Percentiles rank a stretch among this genome's conserved stretches.
These are phyloP conservation scores for Cantharis nigra DNA, from an alignment of 2,888 invertebrate genomes.

Conservation along the genomic window DNA sequence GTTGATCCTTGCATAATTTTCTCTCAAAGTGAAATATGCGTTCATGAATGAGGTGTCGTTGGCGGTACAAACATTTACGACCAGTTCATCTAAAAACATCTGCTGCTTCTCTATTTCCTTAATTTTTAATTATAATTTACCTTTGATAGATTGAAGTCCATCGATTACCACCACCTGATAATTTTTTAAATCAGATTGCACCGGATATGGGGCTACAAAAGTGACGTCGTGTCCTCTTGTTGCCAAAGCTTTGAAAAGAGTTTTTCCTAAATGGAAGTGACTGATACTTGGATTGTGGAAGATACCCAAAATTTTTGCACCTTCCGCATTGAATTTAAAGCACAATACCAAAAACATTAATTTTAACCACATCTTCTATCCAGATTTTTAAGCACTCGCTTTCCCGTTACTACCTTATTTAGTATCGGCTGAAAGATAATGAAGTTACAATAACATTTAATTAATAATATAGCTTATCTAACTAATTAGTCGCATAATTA, in stretches of 20 bases:
- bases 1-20: not conserved
- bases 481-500: too few relatives aligned
- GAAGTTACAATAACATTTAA: too few relatives aligned
- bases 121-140: too few relatives aligned
- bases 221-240: not conserved
- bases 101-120: too few relatives aligned
- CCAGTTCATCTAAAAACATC: not conserved
- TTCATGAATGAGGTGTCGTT: not conserved
- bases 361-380: too few relatives aligned
- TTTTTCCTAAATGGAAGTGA: not conserved
- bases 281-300: slow-evolving; percentile 4
- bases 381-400: too few relatives aligned
- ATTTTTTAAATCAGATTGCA: not conserved
- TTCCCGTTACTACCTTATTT: too few relatives aligned
- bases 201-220: not conserved
- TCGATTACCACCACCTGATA: not conserved
- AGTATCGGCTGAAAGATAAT: too few relatives aligned
- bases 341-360: too few relatives aligned
- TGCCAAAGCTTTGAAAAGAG: not conserved
- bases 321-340: too few relatives aligned
- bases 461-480: too few relatives aligned
- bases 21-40: not conserved
- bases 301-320: not conserved
- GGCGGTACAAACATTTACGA: not conserved
- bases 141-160: not conserved